A percentile compares a stretch with the other conserved stretches of the same genome.
phyloP scores from a whole-genome alignment of 2,797 vertebrate species.

The Oryzias sinensis region DNA sequence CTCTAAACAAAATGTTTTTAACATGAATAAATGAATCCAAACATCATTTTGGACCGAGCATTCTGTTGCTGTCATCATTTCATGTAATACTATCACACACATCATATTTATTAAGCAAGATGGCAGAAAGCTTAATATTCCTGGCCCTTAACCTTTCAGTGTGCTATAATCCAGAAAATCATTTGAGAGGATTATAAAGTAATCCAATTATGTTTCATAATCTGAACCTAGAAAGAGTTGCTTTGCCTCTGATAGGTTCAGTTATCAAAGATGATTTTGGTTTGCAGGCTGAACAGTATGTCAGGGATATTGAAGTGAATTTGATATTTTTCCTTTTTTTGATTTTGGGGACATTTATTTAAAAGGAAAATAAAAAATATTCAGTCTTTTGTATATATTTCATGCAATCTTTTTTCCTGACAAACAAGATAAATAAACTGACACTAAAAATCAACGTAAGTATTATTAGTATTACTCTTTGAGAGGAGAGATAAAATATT shows the following conservation, averaged over 20 bases:
- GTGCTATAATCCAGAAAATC: constrained; percentile 66
- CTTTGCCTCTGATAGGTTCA: constrained; percentile 41
- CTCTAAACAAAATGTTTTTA: constrained; percentile 25
- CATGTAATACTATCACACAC: constrained; percentile 42
- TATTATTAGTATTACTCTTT: too few relatives aligned
- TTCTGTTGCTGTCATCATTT: constrained; percentile 38
- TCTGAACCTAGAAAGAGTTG: constrained; percentile 58
- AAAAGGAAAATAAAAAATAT: too few relatives aligned
- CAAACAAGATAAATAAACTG: too few relatives aligned
- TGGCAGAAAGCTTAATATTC: constrained; percentile 37
- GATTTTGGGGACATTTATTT: too few relatives aligned
- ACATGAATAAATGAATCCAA: constrained; percentile 32
- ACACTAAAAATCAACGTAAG: too few relatives aligned
- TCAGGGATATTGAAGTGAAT: constrained; percentile 13
- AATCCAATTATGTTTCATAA: constrained; percentile 72
- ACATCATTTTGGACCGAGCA: constrained; percentile 37
- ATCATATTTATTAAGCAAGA: constrained; percentile 49
- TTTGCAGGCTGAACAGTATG: constrained; percentile 9
- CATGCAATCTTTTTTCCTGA: too few relatives aligned
- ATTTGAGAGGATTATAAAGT: constrained; percentile 68
- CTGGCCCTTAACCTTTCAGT: constrained; percentile 29
- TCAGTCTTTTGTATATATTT: too few relatives aligned
- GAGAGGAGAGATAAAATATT: too few relatives aligned
- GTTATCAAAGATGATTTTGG: constrained; percentile 30
- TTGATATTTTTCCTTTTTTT: neutral